phyloP scores from a whole-genome alignment of 2,888 invertebrate genomes.

The Polydrusus tereticollis region DNA sequence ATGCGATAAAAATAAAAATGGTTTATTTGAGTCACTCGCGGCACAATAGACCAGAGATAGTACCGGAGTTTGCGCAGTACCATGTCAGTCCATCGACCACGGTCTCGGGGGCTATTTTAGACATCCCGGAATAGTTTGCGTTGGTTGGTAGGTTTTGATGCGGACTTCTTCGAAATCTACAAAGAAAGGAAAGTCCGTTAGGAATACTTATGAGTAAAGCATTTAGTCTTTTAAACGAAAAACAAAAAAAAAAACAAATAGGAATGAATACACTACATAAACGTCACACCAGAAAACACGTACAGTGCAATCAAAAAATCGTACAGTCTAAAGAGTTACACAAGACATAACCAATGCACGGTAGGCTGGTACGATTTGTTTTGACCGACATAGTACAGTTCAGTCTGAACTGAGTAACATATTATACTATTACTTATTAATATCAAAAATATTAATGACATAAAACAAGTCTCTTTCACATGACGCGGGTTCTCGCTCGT shows the following conservation, averaged over 20 bases:
- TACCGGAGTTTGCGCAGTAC: slow-evolving; percentile 15
- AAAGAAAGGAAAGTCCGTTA: slow-evolving; percentile 7
- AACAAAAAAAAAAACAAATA: background rate
- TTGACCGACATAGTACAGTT: too few relatives aligned
- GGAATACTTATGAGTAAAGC: background rate
- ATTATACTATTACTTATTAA: too few relatives aligned
- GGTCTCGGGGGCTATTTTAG: slow-evolving; percentile 6
- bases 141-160: slow-evolving; percentile 21
- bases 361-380: too few relatives aligned
- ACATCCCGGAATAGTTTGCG: slow-evolving; percentile 18
- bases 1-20: slow-evolving; percentile 30
- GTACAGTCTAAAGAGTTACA: too few relatives aligned
- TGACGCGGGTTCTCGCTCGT: too few relatives aligned
- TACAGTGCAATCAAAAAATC: too few relatives aligned
- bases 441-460: too few relatives aligned
- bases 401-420: too few relatives aligned
- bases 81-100: slow-evolving; percentile 24
- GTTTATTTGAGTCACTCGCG: slow-evolving; percentile 33
- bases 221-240: too few relatives aligned
- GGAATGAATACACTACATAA: background rate
- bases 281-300: background rate
- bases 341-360: too few relatives aligned
- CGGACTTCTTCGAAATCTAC: slow-evolving; percentile 31
- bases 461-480: too few relatives aligned
- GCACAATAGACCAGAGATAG: slow-evolving; percentile 23